A percentile compares a stretch with the other conserved stretches of the same genome.
phyloP scores from a whole-genome alignment of 2,888 invertebrate species.

The Heliconius cydno region DNA sequence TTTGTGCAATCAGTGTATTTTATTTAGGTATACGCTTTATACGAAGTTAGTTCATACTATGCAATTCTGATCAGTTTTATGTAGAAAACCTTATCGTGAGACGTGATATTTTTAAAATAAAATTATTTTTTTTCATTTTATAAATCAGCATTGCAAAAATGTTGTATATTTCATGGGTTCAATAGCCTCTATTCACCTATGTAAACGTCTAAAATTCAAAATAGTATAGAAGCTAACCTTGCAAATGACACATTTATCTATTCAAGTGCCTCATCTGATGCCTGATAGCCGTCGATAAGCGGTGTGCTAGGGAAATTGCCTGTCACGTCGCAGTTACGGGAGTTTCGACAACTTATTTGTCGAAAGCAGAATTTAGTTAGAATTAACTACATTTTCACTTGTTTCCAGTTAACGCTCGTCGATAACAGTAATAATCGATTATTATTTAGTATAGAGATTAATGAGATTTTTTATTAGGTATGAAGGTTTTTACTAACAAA shows the following conservation, averaged over 20 bases:
- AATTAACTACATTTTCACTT: not conserved
- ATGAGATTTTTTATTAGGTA: too few relatives aligned
- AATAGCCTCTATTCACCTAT: not conserved
- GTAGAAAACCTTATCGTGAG: too few relatives aligned
- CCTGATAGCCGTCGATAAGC: conserved; percentile 40
- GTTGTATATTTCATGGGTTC: not conserved
- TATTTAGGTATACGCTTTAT: too few relatives aligned
- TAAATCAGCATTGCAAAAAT: not conserved
- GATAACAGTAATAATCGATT: not conserved
- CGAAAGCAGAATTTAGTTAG: conserved; percentile 10
- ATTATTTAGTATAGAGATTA: not conserved
- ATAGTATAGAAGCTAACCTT: conserved; percentile 22
- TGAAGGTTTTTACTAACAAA: too few relatives aligned
- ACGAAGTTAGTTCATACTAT: too few relatives aligned
- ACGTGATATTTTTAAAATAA: not conserved
- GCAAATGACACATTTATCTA: conserved; percentile 34
- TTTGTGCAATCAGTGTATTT: too few relatives aligned
- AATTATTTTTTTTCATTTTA: too few relatives aligned
- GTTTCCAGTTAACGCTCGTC: not conserved
- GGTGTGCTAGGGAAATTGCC: conserved; percentile 35
- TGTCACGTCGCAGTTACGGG: conserved; percentile 30
- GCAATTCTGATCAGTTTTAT: too few relatives aligned
- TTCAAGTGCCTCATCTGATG: conserved; percentile 37
- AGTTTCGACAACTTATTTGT: conserved; percentile 37
- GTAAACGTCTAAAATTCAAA: not conserved